Conservation (phyloP, 1,140 invertebrate genomes). For the Bombus difficillimus region DNA sequence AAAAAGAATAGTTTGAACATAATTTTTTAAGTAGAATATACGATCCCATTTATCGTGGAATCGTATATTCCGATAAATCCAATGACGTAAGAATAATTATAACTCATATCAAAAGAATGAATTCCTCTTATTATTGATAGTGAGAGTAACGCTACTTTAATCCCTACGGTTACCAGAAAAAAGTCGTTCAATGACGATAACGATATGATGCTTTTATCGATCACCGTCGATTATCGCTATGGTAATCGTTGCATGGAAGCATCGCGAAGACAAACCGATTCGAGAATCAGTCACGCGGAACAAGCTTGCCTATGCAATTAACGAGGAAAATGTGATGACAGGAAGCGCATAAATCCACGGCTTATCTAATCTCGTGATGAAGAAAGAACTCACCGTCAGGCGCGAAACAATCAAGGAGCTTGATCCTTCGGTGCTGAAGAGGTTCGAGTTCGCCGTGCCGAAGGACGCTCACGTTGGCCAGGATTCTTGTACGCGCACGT, state of each 20-base stretch:
- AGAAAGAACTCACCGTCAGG: slow-evolving; percentile 76
- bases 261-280: background rate
- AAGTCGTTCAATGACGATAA: background rate
- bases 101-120: too few relatives aligned
- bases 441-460: slow-evolving; percentile 75
- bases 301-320: background rate
- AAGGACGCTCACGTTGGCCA: slow-evolving; percentile 82
- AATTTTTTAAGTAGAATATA: too few relatives aligned
- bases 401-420: slow-evolving; percentile 77
- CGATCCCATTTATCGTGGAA: too few relatives aligned
- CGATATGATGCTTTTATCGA: background rate
- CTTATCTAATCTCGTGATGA: slow-evolving; percentile 42
- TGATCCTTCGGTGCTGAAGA: slow-evolving; percentile 77
- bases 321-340: background rate
- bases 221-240: background rate
- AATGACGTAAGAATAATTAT: too few relatives aligned
- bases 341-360: background rate
- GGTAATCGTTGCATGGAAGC: too few relatives aligned
- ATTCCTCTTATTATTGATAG: background rate
- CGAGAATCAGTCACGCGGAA: background rate
- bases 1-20: too few relatives aligned
- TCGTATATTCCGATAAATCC: too few relatives aligned
- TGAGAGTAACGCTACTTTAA: background rate
- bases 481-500: slow-evolving; percentile 82
- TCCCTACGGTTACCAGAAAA: too few relatives aligned